A percentile compares a stretch with the other conserved stretches of the same genome.
Evolutionary conservation across 1,140 invertebrate species (phyloP).

Genomic region (Phenacoccus solenopsis): DNA sequence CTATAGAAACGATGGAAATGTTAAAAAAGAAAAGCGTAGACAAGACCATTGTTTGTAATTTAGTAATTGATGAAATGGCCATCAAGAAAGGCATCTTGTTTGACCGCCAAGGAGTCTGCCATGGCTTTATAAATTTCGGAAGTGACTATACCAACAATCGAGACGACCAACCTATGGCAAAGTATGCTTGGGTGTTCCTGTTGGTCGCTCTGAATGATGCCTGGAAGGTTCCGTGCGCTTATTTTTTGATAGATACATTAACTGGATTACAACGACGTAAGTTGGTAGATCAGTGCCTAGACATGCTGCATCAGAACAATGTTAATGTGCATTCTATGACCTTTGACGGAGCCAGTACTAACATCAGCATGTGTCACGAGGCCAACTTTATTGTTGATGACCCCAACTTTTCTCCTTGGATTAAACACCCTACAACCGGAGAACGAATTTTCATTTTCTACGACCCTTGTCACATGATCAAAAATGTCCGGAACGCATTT

Average conservation of each 20-base stretch:
- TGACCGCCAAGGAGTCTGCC: not conserved
- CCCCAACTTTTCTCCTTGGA: too few relatives aligned
- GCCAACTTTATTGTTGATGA: too few relatives aligned
- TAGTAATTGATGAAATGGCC: not conserved
- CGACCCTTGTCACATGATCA: too few relatives aligned
- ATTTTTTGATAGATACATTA: slow-evolving; percentile 18
- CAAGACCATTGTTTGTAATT: not conserved
- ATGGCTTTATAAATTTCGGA: slow-evolving; percentile 9
- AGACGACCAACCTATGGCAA: not conserved
- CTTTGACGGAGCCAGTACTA: slow-evolving; percentile 29
- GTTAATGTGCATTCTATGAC: slow-evolving; percentile 29
- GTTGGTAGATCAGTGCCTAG: slow-evolving; percentile 25
- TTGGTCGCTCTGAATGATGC: not conserved
- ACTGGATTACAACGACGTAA: slow-evolving; percentile 18
- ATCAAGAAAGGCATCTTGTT: not conserved
- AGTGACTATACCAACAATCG: not conserved
- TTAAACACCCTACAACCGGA: too few relatives aligned
- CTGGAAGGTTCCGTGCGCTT: slow-evolving; percentile 16
- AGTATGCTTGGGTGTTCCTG: slow-evolving; percentile 1
- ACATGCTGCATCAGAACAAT: slow-evolving; percentile 24
- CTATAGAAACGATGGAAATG: not conserved
- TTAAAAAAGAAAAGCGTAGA: not conserved
- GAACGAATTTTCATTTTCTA: too few relatives aligned
- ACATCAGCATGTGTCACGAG: slow-evolving; percentile 24
- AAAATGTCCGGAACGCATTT: slow-evolving; percentile 18